Evolutionary conservation across 2,113 vertebrate species (phyloP).

Genomic region (Rissa tridactyla): DNA sequence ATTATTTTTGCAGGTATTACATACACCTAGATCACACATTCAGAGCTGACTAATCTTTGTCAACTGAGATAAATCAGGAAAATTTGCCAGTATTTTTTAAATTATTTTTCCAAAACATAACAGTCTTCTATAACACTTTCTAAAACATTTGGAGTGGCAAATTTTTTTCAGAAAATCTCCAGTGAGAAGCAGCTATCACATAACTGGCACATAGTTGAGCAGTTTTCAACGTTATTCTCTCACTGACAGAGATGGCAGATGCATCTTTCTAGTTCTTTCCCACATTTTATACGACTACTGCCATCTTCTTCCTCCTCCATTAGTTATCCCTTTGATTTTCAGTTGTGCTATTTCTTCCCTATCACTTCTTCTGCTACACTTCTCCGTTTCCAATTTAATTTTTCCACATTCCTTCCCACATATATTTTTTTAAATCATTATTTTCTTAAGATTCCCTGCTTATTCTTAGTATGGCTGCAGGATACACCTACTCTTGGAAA

Average conservation of each 20-base stretch:
- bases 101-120: not conserved
- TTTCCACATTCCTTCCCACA: not conserved
- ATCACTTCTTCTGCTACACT: not conserved
- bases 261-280: not conserved
- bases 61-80: not conserved
- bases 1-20: not conserved
- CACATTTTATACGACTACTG: not conserved
- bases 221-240: not conserved
- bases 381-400: not conserved
- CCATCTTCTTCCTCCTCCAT: not conserved
- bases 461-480: not conserved
- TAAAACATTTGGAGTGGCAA: not conserved
- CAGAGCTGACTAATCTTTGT: not conserved
- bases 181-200: not conserved
- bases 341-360: not conserved
- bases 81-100: not conserved
- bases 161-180: not conserved
- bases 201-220: not conserved
- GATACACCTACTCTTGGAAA: not conserved
- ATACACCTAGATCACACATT: not conserved
- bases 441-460: not conserved
- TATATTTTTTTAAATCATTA: not conserved
- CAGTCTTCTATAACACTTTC: not conserved
- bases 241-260: not conserved
- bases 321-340: not conserved